Base-by-base conservation (phyloP, 1,140 invertebrate genomes). In the Papilio aristodemus region DNA sequence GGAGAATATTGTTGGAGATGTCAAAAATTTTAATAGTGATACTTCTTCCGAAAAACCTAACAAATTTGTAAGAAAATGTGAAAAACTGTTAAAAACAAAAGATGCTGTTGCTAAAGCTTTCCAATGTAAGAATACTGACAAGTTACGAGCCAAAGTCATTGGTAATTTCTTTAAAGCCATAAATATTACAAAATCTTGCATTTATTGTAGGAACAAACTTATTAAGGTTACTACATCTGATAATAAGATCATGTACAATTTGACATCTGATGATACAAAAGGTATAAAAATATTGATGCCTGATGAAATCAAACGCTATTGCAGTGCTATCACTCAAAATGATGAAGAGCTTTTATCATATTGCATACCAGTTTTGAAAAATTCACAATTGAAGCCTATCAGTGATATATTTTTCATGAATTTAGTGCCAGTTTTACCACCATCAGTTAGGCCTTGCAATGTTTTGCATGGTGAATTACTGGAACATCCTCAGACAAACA, bases 371-470 rank as follows among this genome's bases (percentile, higher is more conserved):
- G 93, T 97, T 64, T 89, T 99, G 4, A 93, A 90, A 79, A 69
- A 86, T 83, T 41, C 90, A 9, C 89, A 93, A 0, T 72, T 76
- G 0, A 84, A 94, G 72, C 92, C 94, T 84, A 95, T 97, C 0
- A 96, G 96, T 10, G 97, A 99, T 92, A 84, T 96, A 59, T 97
- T 99, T 84, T 99, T 99, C 78, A 93, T 97, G 75, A 94, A 97
- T 70, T 90, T 95, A 0, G 85, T 99, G 43, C 93, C 96, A 8
- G 97, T 99, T 3, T 92, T 97, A 32, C 98, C 99, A 13, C 94
- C 96, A 1, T 95, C 95, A 81, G 96, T 96, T 14, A 93, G 99
- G 78, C 98, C 98, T 5, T 92, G 93, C 38, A 95, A 95, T 83
- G 85, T 94, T 54, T 80, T 97, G 38, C 93, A 94, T 70, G 95